Conservation (phyloP, 2,797 vertebrate genomes). For the Acomys russatus region DNA sequence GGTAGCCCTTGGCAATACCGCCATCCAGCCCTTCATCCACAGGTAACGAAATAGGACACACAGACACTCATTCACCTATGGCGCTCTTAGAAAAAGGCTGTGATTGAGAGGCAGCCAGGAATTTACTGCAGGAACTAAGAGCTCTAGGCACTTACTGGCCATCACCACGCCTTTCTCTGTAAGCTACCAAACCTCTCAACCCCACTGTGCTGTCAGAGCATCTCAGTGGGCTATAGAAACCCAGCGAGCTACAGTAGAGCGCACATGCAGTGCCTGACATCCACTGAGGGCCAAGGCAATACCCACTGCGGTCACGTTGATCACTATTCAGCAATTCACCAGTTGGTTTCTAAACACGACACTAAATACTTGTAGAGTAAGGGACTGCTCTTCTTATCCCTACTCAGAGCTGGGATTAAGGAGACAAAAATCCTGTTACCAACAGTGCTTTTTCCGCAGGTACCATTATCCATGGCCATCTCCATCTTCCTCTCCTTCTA, state of each 20-base stretch:
- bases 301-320: background rate
- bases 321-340: background rate
- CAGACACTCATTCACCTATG: background rate
- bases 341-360: background rate
- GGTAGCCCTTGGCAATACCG: background rate
- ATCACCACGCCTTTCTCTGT: background rate
- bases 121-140: rapidly evolving
- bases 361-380: background rate
- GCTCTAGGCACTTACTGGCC: rapidly evolving
- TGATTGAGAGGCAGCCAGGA: background rate
- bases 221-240: background rate
- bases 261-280: background rate
- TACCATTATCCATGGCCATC: background rate
- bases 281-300: background rate
- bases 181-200: background rate
- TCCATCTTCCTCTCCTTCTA: background rate
- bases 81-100: background rate
- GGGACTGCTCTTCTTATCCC: background rate
- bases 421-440: background rate
- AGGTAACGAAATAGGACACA: background rate
- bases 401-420: background rate
- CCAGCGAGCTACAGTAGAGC: background rate
- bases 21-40: background rate
- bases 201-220: background rate
- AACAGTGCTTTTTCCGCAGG: background rate